phyloP scores from a whole-genome alignment of 2,888 invertebrate genomes.

The Galeruca laticollis region DNA sequence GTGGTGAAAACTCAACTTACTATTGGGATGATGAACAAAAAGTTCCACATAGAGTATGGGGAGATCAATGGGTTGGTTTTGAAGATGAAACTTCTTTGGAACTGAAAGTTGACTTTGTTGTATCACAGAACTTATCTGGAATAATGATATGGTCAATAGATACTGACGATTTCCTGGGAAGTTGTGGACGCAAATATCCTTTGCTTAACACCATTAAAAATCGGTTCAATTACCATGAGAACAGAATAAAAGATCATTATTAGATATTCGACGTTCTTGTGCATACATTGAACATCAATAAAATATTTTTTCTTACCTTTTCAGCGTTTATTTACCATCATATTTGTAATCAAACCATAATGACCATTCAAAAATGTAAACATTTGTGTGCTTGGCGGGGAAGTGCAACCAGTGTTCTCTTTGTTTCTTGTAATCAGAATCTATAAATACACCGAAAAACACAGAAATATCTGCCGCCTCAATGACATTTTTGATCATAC shows the following conservation, averaged over 20 bases:
- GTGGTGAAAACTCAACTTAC: conserved; percentile 54
- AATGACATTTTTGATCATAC: too few relatives aligned
- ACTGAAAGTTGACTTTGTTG: conserved; percentile 64
- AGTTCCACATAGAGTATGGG: conserved; percentile 72
- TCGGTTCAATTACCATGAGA: conserved; percentile 20
- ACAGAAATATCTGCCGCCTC: too few relatives aligned
- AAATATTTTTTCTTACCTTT: too few relatives aligned
- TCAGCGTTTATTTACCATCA: too few relatives aligned
- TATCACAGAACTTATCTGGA: conserved; percentile 67
- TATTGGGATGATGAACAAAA: conserved; percentile 62
- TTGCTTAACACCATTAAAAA: conserved; percentile 47
- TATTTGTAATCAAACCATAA: too few relatives aligned
- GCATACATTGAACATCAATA: too few relatives aligned
- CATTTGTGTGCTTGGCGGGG: too few relatives aligned
- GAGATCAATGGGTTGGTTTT: conserved; percentile 76
- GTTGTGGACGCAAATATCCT: conserved; percentile 65
- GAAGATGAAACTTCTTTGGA: conserved; percentile 72
- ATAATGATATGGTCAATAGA: conserved; percentile 84
- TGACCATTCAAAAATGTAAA: too few relatives aligned
- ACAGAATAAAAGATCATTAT: background rate
- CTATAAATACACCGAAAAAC: too few relatives aligned
- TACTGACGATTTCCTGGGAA: conserved; percentile 78
- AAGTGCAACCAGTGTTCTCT: too few relatives aligned
- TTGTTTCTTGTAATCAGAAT: too few relatives aligned
- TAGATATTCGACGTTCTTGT: too few relatives aligned